A percentile compares a stretch with the other conserved stretches of the same genome.
Conservation (phyloP, 2,113 vertebrate species). For the Coturnix japonica region DNA sequence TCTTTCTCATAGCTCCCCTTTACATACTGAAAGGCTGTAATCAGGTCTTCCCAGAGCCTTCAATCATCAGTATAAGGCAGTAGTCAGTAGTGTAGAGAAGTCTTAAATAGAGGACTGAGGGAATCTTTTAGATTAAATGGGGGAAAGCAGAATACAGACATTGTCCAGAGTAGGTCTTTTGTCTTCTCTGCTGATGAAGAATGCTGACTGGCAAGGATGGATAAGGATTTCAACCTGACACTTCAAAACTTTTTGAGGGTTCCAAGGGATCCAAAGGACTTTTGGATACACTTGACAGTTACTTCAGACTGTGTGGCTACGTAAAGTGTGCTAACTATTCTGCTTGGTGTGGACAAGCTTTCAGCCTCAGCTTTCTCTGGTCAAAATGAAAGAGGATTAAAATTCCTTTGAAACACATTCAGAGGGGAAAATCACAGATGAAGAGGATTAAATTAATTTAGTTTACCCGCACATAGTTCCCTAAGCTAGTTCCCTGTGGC, state of each 20-base stretch:
- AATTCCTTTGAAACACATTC: constrained; percentile 25
- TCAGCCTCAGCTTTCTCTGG: background rate
- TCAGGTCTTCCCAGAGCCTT: too few relatives aligned
- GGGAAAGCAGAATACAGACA: background rate
- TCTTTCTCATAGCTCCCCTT: too few relatives aligned
- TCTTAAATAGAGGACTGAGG: background rate
- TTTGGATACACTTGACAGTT: background rate
- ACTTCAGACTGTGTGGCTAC: background rate
- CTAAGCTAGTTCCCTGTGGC: background rate
- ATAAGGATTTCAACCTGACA: background rate
- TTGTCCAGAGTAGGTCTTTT: background rate
- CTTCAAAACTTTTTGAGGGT: background rate
- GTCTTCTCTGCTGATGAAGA: background rate
- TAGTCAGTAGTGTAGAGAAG: background rate
- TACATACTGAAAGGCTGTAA: too few relatives aligned
- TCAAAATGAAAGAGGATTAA: constrained; percentile 30
- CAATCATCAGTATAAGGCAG: background rate
- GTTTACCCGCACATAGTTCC: constrained; percentile 27
- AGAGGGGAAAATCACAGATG: constrained; percentile 21
- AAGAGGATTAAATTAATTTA: background rate
- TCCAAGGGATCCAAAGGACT: background rate
- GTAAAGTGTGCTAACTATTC: background rate
- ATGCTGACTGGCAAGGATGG: background rate
- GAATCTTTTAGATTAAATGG: background rate
- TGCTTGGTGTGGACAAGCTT: background rate